phyloP scores from a whole-genome alignment of 2,113 vertebrate genomes.

The Gallinago jamesoni region DNA sequence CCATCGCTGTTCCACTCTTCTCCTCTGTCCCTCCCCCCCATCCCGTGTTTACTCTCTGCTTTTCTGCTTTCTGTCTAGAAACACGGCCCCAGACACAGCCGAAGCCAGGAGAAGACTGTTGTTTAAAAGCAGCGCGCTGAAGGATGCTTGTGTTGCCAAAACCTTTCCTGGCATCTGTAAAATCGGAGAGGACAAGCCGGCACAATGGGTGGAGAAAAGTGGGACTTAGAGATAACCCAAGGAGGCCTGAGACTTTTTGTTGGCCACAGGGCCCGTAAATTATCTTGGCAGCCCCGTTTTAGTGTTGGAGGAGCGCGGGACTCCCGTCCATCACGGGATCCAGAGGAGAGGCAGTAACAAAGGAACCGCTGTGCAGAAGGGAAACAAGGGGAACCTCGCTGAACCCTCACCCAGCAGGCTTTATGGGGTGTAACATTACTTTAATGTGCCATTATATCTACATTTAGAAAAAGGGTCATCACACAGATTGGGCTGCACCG shows the following conservation, averaged over 20 bases:
- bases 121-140: neutral
- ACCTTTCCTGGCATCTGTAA: neutral
- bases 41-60: neutral
- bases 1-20: too few relatives aligned
- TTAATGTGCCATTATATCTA: constrained; percentile 22
- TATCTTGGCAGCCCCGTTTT: neutral
- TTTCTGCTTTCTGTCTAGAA: neutral
- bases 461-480: constrained; percentile 20
- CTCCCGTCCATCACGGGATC: neutral
- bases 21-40: neutral
- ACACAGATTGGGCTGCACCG: neutral
- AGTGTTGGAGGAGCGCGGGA: neutral
- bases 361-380: constrained; percentile 39
- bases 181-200: neutral
- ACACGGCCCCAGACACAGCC: neutral
- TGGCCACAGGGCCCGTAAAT: neutral
- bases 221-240: neutral
- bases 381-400: neutral
- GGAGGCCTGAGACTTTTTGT: neutral
- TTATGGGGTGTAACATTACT: constrained; percentile 3
- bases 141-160: neutral
- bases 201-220: neutral
- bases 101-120: neutral
- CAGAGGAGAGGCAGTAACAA: constrained; percentile 19
- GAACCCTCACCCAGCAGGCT: constrained; percentile 48